Evolutionary conservation across 2,888 invertebrate species (phyloP).

Genomic region (Meiosimyza platycephala): DNA sequence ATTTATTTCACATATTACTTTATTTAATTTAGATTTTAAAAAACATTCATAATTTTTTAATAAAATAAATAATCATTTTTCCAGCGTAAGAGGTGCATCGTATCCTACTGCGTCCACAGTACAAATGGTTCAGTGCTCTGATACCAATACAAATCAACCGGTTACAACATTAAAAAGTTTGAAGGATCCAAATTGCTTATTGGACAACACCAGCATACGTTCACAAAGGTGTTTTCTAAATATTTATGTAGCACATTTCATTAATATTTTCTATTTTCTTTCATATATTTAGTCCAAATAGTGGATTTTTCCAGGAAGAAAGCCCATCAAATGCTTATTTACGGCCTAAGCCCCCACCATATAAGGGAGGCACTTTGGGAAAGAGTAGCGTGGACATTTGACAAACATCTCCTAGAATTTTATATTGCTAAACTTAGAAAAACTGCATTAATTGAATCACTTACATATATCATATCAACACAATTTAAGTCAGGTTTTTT

Average conservation of each 20-base stretch:
- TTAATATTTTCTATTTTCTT: not conserved
- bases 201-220: conserved; percentile 64
- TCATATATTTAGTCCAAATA: conserved; percentile 69
- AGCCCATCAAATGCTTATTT: conserved; percentile 68
- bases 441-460: not conserved
- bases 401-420: conserved; percentile 66
- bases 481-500: too few relatives aligned
- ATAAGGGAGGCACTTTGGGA: conserved; percentile 59
- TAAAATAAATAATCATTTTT: conserved; percentile 19
- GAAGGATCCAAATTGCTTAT: conserved; percentile 68
- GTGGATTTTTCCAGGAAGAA: conserved; percentile 69
- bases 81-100: conserved; percentile 52
- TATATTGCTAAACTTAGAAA: conserved; percentile 60
- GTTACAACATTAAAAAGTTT: conserved; percentile 73
- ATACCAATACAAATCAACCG: conserved; percentile 69
- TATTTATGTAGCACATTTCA: not conserved
- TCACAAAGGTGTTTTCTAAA: conserved; percentile 61
- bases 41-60: not conserved
- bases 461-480: too few relatives aligned
- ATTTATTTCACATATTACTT: conserved; percentile 5
- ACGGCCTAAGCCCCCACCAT: conserved; percentile 66
- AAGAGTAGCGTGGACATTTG: conserved; percentile 65
- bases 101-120: conserved; percentile 68
- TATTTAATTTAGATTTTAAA: conserved; percentile 1
- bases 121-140: conserved; percentile 75